Conservation (phyloP, 2,888 invertebrate species). For the Leptinotarsa haldemani region DNA sequence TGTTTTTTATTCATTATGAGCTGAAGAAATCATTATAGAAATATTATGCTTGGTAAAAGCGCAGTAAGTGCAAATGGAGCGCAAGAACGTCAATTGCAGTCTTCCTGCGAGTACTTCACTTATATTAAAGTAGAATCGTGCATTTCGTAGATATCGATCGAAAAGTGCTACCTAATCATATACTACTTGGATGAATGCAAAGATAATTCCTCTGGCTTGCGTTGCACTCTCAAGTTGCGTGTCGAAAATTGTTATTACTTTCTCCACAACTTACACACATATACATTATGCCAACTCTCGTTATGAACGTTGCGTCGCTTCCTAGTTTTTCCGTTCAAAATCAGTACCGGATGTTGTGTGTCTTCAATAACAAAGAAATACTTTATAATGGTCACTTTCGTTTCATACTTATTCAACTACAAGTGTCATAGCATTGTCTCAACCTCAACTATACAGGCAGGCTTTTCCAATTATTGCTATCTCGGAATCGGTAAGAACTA, state of each 20-base stretch:
- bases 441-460: no score
- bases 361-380: conserved; percentile 6
- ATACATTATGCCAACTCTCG: conserved; percentile 5
- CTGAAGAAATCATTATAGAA: no score
- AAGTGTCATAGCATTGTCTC: not conserved
- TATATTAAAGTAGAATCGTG: not conserved
- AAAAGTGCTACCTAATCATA: not conserved
- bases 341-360: conserved; percentile 9
- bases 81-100: no score
- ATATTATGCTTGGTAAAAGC: no score
- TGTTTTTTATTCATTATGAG: no score
- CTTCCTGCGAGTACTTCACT: not conserved
- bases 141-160: not conserved
- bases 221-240: conserved; percentile 12
- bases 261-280: conserved; percentile 13
- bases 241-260: conserved; percentile 23
- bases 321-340: conserved; percentile 14
- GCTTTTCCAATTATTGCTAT: no score
- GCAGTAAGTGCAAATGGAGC: no score
- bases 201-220: not conserved
- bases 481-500: no score
- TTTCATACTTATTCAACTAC: not conserved
- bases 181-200: not conserved
- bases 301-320: conserved; percentile 13
- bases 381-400: not conserved